Evolutionary conservation across 2,888 invertebrate species (phyloP), one percentile per base, ranked within the genome.

Genomic region (Macrosiphum euphorbiae): DNA sequence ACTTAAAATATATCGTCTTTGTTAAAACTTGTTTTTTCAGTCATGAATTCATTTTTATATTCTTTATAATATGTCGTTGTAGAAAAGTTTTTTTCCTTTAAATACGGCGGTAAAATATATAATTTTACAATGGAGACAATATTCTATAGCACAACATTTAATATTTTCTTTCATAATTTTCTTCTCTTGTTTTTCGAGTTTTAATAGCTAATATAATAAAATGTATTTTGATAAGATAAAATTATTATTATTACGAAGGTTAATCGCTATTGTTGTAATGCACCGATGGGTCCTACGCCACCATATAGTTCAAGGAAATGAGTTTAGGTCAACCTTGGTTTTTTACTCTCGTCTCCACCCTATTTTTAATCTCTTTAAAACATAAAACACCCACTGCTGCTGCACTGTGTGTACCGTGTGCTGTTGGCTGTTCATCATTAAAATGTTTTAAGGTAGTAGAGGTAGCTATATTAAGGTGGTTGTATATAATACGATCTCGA

Each of bases 241-340:
- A 58, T 87, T 61, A 61, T 92, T 86, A 91, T 90, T 78, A 90
- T 61, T 35, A 87, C 16, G 61, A 35, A 87, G 92, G 87, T 92
- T 87, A 92, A 92, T 92, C 86, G 87, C 61, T 61, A 35, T 35
- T 20, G 35, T 92, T 35, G 87, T 92, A 61, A 86, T 55, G 61
- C 91, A 55, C 86, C 24, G 47, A 91, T 58, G 85, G 44, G 86
- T 86, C 35, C 35, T 35, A 35, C 20, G 24, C 47, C 26, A 26
- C 61, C 61, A 52, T 52, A 16, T 47, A 35, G 86, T 87, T 85
- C 47, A 86, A 92, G 86, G 92, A 92, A 92, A 92, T 87, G 92
- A 50, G 61, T 87, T 92, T 61, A 41, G 87, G 55, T 50, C 86
- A 61, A 47, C 91, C 86, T 86, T 47, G 91, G 86, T 50, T 87